Base-by-base conservation (phyloP, 1,140 invertebrate species). In the Lepidurus arcticus region DNA sequence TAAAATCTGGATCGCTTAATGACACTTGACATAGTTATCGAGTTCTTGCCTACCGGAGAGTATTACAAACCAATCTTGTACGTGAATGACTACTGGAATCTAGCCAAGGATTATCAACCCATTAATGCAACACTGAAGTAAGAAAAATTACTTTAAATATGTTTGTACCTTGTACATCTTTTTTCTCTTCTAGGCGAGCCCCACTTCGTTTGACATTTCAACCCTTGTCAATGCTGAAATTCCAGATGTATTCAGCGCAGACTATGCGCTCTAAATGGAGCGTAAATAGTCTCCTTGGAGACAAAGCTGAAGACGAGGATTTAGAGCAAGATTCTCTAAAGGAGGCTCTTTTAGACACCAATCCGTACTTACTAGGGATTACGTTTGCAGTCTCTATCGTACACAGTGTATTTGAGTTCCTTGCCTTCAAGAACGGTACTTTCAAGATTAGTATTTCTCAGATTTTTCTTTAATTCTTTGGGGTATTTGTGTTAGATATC, bases 391-490 rank as follows among this genome's bases (percentile, higher is more conserved):
- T 99, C 0, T 99, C 98, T 5, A 89, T 99, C 44, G 87, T 99
- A 4, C 98, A 99, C 86, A 98, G 94, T 81, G 90, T 99, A 74
- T 99, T 99, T 88, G 98, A 99, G 85, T 91, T 99, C 82, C 87
- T 99, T 44, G 98, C 98, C 76, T 99, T 99, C 85, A 99, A 99
- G 88, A 99, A 99, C 88, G 97, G 92, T 92, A 86, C 13, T n/a
- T 44, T 45, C 11, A 43, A 10, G 5, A 43, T 74, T 43, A 76
- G 42, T 75, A 53, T 53, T 73, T 44, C 24, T 74, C 74, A 7
- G 74, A 34, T 34, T 34, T 34, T 34, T 34, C 34, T 76, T 73
- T 78, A 80, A 73, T 75, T 80, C 79, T 76, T 77, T 82, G 83
- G 82, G 78, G 79, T 82, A 80, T 81, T 86, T 34, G 34, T 34